phyloP scores from a whole-genome alignment of 2,888 invertebrate species.

The Meganola albula region DNA sequence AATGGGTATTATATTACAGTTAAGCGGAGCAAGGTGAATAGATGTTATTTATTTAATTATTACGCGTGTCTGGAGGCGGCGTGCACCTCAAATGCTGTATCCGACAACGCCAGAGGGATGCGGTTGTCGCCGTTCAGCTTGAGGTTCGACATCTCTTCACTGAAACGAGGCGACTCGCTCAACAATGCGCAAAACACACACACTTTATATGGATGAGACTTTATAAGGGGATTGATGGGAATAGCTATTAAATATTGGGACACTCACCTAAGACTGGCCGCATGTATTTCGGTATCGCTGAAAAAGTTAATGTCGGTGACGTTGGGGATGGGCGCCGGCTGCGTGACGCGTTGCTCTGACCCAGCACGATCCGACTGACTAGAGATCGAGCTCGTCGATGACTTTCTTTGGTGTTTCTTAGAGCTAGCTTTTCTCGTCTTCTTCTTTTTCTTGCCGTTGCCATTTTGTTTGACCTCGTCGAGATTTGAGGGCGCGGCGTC shows the following conservation, averaged over 20 bases:
- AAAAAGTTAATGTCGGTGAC: slow-evolving; percentile 83
- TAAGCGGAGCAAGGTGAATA: slow-evolving; percentile 42
- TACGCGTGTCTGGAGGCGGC: slow-evolving; percentile 74
- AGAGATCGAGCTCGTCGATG: slow-evolving; percentile 75
- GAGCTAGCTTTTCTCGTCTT: slow-evolving; percentile 87
- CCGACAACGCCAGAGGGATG: slow-evolving; percentile 72
- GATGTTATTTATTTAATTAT: slow-evolving; percentile 42
- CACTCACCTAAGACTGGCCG: slow-evolving; percentile 76
- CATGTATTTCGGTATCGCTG: slow-evolving; percentile 94
- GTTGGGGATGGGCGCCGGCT: slow-evolving; percentile 53
- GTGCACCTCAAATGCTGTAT: slow-evolving; percentile 74
- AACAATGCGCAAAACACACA: slow-evolving; percentile 20
- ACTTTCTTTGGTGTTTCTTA: slow-evolving; percentile 88
- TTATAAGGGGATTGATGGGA: background rate
- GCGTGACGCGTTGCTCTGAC: slow-evolving; percentile 57
- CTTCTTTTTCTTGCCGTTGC: slow-evolving; percentile 83
- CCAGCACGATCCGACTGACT: slow-evolving; percentile 74
- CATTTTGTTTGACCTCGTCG: slow-evolving; percentile 75
- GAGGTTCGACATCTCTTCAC: slow-evolving; percentile 74
- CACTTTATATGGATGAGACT: no score
- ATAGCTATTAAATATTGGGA: background rate
- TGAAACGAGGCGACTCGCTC: slow-evolving; percentile 53
- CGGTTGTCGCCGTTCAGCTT: slow-evolving; percentile 71
- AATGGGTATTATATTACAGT: slow-evolving; percentile 29
- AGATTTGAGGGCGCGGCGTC: slow-evolving; percentile 47